Evolutionary conservation across 2,888 invertebrate genomes (phyloP).

Genomic region (Apamea crenata): DNA sequence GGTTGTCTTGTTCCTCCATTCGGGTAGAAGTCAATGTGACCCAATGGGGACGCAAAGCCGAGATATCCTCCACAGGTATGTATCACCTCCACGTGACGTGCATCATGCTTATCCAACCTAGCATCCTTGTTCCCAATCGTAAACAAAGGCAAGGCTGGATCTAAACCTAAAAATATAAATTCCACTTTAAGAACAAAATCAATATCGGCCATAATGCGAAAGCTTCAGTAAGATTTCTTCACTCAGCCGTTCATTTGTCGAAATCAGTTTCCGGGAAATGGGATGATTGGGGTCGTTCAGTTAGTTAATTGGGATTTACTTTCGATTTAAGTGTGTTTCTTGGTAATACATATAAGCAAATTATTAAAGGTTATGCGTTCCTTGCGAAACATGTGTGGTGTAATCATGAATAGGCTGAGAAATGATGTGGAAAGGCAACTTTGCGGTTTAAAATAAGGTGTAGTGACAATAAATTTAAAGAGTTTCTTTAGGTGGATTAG

Average conservation of each 20-base stretch:
- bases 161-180: slow-evolving; percentile 83
- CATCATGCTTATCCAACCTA: slow-evolving; percentile 90
- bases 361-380: neutral
- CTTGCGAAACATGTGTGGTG: neutral
- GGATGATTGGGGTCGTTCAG: slow-evolving; percentile 1
- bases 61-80: slow-evolving; percentile 91
- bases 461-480: neutral
- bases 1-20: slow-evolving; percentile 91
- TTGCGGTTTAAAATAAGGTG: neutral
- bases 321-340: neutral
- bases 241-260: slow-evolving; percentile 14
- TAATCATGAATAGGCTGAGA: neutral
- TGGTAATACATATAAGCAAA: neutral
- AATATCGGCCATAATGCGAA: slow-evolving; percentile 16
- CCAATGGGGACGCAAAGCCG: slow-evolving; percentile 90
- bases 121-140: slow-evolving; percentile 88
- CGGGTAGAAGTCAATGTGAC: slow-evolving; percentile 92
- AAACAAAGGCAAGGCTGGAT: slow-evolving; percentile 91
- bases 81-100: slow-evolving; percentile 91
- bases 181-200: slow-evolving; percentile 2
- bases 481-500: neutral
- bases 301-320: slow-evolving; percentile 14
- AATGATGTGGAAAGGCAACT: neutral
- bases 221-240: slow-evolving; percentile 14
- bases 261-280: slow-evolving; percentile 29